These are phyloP conservation scores for Oconnorella tubifera DNA, from an alignment of 2,888 invertebrate genomes.

Conservation along the genomic window DNA sequence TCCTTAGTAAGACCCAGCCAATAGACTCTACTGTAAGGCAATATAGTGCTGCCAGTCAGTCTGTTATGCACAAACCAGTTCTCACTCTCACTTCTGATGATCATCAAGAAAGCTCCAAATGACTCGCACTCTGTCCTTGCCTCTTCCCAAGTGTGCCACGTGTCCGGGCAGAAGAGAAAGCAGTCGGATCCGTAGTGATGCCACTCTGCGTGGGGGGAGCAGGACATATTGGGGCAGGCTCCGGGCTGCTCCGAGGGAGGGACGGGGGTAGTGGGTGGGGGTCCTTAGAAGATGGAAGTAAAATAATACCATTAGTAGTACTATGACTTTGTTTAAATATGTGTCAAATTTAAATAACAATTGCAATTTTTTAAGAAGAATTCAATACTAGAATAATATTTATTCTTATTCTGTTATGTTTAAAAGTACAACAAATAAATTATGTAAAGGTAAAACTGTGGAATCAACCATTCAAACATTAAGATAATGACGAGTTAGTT, in stretches of 20 bases:
- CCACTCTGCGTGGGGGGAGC: constrained; percentile 14
- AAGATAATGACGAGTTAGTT: no score
- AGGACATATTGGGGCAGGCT: constrained; percentile 17
- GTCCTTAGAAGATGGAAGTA: no score
- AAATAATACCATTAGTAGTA: no score
- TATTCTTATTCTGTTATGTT: no score
- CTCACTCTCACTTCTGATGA: constrained; percentile 6
- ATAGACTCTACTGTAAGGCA: constrained; percentile 5
- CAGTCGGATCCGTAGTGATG: constrained; percentile 18
- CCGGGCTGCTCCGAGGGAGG: constrained; percentile 15
- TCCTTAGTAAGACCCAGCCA: constrained; percentile 21
- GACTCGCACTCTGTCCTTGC: constrained; percentile 18
- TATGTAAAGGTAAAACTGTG: no score
- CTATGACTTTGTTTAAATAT: no score
- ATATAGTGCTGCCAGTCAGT: constrained; percentile 5
- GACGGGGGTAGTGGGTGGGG: constrained; percentile 8
- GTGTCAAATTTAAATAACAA: no score
- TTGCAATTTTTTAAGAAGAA: no score
- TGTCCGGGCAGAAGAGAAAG: constrained; percentile 24
- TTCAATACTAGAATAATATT: no score
- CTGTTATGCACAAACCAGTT: constrained; percentile 15
- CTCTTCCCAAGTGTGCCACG: constrained; percentile 17
- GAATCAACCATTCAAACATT: no score
- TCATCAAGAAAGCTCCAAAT: background rate
- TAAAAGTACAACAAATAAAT: no score